A percentile compares a stretch with the other conserved stretches of the same genome.
phyloP scores from a whole-genome alignment of 2,888 invertebrate genomes.

The Coleophora flavipennella region DNA sequence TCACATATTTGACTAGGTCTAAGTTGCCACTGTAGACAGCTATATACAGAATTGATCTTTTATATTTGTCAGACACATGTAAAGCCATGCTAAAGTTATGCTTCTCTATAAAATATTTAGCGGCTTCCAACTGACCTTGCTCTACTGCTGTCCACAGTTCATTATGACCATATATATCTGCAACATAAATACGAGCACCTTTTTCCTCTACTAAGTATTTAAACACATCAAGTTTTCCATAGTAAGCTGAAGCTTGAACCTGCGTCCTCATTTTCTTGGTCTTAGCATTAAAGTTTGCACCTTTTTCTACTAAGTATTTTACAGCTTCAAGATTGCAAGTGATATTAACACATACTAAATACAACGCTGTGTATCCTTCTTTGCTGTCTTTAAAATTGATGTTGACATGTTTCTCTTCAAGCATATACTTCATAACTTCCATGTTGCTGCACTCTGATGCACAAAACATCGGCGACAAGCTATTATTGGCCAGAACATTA shows the following conservation, averaged over 20 bases:
- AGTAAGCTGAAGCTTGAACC: neutral
- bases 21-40: constrained; percentile 6
- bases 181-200: neutral
- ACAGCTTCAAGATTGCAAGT: neutral
- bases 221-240: neutral
- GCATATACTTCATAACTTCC: no score
- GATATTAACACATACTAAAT: neutral
- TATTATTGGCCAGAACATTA: no score
- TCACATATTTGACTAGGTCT: constrained; percentile 4
- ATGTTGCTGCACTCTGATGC: no score
- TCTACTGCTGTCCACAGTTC: neutral
- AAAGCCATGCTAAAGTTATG: neutral
- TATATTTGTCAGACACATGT: neutral
- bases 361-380: constrained; percentile 1
- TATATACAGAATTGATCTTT: constrained; percentile 1
- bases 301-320: constrained; percentile 3
- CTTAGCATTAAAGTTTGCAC: neutral
- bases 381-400: neutral
- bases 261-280: neutral
- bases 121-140: constrained; percentile 2
- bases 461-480: no score
- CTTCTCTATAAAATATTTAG: constrained; percentile 7
- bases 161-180: constrained; percentile 1
- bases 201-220: constrained; percentile 3
- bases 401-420: no score